Evolutionary conservation across 2,888 invertebrate species (phyloP).

Genomic region (Drosophila incognita): DNA sequence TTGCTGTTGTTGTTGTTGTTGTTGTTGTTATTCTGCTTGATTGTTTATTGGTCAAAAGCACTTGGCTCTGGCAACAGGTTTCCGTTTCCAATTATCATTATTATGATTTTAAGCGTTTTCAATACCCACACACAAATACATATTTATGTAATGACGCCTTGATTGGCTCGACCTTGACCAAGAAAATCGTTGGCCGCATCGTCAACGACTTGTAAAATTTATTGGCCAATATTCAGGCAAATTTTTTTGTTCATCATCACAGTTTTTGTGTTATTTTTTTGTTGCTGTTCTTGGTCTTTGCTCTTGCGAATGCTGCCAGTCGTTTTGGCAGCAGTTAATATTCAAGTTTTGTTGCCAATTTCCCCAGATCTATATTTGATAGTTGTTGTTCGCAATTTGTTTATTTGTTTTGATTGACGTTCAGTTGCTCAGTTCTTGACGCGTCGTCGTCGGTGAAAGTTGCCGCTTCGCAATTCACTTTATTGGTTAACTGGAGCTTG

Average conservation of each 20-base stretch:
- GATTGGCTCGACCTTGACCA: constrained; percentile 69
- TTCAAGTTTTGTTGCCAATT: constrained; percentile 73
- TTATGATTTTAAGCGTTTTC: constrained; percentile 55
- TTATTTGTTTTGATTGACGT: constrained; percentile 66
- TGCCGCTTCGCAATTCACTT: constrained; percentile 24
- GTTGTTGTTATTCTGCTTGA: constrained; percentile 33
- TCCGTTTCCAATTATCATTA: constrained; percentile 68
- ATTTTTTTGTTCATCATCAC: constrained; percentile 36
- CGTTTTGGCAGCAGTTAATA: constrained; percentile 81
- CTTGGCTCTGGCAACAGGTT: constrained; percentile 72
- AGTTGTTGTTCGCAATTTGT: constrained; percentile 40
- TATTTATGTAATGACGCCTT: constrained; percentile 65
- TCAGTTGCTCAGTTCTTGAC: constrained; percentile 54
- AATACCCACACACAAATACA: constrained; percentile 15
- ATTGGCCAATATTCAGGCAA: constrained; percentile 76
- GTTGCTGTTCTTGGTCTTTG: constrained; percentile 30
- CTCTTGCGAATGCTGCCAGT: constrained; percentile 40
- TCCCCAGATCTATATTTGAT: constrained; percentile 50
- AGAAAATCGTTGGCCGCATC: constrained; percentile 62
- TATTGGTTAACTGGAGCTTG: constrained; percentile 23
- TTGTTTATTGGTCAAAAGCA: constrained; percentile 77
- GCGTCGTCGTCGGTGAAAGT: constrained; percentile 54
- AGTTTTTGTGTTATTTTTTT: neutral
- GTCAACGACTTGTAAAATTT: constrained; percentile 76
- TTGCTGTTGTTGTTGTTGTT: constrained; percentile 20